Percentiles rank a stretch among this genome's conserved stretches.
Evolutionary conservation across 53 echinoderm and acorn worm genomes (phyloP).

Genomic region (Antedon mediterranea): DNA sequence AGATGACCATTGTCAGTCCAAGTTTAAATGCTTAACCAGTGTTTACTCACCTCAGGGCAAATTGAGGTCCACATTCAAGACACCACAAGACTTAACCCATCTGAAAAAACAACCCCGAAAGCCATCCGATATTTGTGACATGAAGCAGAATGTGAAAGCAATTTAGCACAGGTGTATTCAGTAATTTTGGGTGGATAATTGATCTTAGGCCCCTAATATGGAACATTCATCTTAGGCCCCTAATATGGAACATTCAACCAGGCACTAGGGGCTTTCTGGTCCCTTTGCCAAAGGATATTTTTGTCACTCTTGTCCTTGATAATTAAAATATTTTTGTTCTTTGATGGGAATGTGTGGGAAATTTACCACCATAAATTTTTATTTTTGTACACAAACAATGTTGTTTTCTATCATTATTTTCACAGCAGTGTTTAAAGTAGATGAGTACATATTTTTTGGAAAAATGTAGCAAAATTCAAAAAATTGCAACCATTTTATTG

Average conservation of each 20-base stretch:
- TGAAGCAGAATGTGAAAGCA: background rate
- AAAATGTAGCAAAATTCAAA: too few species aligned
- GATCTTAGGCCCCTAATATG: constrained; percentile 1
- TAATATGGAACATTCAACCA: background rate
- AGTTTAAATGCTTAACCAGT: background rate
- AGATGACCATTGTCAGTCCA: background rate
- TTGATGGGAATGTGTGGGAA: background rate
- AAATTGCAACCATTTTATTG: too few species aligned
- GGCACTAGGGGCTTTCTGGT: background rate
- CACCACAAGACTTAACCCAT: background rate
- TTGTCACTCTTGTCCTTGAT: background rate
- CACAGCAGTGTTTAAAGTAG: too few species aligned
- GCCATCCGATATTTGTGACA: background rate
- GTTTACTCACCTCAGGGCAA: background rate
- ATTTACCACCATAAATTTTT: background rate
- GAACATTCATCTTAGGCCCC: constrained; percentile 1
- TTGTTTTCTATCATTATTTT: too few species aligned
- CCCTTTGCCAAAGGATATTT: background rate
- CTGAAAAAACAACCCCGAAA: background rate
- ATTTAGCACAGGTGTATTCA: background rate
- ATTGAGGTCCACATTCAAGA: background rate
- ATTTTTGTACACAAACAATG: background rate
- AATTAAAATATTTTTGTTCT: background rate
- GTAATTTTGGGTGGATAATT: background rate
- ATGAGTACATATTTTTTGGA: too few species aligned